Base-by-base conservation (phyloP, 2,797 vertebrate species). In the Enteromius fasciolatus region DNA sequence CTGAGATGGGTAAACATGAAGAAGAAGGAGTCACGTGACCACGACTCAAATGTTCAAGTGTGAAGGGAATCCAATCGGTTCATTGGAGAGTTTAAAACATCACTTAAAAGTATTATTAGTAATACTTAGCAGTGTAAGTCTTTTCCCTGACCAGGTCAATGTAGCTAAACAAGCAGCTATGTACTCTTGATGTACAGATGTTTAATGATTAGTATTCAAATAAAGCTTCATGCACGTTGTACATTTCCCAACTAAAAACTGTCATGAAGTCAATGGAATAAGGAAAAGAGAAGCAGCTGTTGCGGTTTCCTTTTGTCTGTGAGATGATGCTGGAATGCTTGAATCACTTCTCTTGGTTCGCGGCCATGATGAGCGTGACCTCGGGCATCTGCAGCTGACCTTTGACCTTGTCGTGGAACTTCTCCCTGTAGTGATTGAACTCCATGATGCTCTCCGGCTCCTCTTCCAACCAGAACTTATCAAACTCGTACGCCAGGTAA, bases 401-500 rank as follows among this genome's bases (percentile, higher is more conserved):
- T 91, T 96, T 97, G 85, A 99, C 92, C 79, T 95, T 93, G 83
- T 95, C 93, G 54, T 98, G 97, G 89, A 99, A 99, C 90, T 96
- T 98, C 89, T 99, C 98, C 94, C 98, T 94, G 92, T 99, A 99
- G 1, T 95, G 94, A 87, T 99, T 99, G 93, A 99, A 99, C 87
- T 97, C 94, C 98, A 99, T 99, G 92, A 99, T 99, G 92, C 97
- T 99, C 88, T 97, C 96, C 17, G 98, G 98, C 87, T 98, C 94
- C 90, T 98, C 97, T 83, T 96, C 93, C 90, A 99, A 93, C 98
- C 98, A 99, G 94, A 99, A 99, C 87, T 95, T 96, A 92, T 99
- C 96, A 89, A 99, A 99, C 88, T 99, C 97, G 74, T 96, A 98
- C 0, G 96, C 95, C 87, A 99, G 94, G 89, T 97, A 99, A 93